Conservation (phyloP, 2,888 invertebrate species). For the Lasioglossum malachurum region DNA sequence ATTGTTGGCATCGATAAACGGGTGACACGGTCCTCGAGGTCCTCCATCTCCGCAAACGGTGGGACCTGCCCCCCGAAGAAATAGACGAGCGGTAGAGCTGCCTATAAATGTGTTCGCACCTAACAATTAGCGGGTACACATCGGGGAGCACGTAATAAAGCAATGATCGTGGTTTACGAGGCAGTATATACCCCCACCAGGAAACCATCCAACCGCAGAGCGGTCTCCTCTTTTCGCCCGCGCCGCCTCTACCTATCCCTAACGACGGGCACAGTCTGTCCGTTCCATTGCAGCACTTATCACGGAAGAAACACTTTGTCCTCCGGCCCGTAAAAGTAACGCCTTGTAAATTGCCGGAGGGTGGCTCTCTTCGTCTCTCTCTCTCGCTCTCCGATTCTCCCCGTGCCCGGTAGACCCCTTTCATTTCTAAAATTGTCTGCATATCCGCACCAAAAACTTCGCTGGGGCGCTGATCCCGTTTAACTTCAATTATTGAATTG, state of each 20-base stretch:
- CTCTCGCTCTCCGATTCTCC: not conserved
- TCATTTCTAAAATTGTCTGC: slow-evolving; percentile 42
- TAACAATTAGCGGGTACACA: slow-evolving; percentile 81
- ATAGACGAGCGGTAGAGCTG: slow-evolving; percentile 64
- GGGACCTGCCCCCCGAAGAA: slow-evolving; percentile 38
- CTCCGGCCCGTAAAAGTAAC: slow-evolving; percentile 73
- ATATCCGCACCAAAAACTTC: slow-evolving; percentile 5
- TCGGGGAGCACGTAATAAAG: slow-evolving; percentile 82
- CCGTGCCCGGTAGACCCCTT: slow-evolving; percentile 34
- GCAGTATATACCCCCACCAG: slow-evolving; percentile 78
- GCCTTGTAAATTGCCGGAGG: slow-evolving; percentile 71
- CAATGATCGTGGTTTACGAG: slow-evolving; percentile 83
- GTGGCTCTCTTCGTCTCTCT: slow-evolving; percentile 17
- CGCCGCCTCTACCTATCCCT: slow-evolving; percentile 53
- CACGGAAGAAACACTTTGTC: slow-evolving; percentile 75
- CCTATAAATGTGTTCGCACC: slow-evolving; percentile 82
- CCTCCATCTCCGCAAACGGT: not conserved
- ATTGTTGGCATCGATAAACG: slow-evolving; percentile 30
- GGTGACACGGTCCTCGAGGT: not conserved
- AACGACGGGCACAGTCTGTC: slow-evolving; percentile 61
- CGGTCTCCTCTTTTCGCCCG: slow-evolving; percentile 54
- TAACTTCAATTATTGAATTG: not conserved
- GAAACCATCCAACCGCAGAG: slow-evolving; percentile 69
- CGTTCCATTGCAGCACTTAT: slow-evolving; percentile 73
- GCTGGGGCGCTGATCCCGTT: not conserved